Percentiles rank a stretch among this genome's conserved stretches.
Evolutionary conservation across 2,797 vertebrate genomes (phyloP).

Genomic region (Margarornis squamiger): DNA sequence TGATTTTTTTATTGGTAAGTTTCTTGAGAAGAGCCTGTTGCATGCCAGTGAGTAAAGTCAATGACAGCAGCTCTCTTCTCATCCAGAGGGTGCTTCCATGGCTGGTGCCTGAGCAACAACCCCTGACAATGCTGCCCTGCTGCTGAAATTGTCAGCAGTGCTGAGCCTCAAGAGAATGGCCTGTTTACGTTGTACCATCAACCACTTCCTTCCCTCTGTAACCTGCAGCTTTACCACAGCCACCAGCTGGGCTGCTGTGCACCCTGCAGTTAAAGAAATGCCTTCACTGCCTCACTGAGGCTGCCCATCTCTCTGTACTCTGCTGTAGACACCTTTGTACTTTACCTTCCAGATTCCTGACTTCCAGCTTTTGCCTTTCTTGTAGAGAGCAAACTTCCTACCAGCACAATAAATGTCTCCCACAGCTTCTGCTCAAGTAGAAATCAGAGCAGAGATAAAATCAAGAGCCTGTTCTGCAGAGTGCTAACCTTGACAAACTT

Average conservation of each 20-base stretch:
- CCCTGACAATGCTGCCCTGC: neutral
- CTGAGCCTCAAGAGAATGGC: neutral
- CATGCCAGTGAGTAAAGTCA: neutral
- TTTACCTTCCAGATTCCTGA: neutral
- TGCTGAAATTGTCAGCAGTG: neutral
- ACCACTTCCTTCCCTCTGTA: constrained; percentile 1
- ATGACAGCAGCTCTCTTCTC: neutral
- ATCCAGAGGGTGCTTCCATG: neutral
- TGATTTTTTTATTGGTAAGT: neutral
- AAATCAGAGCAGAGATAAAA: neutral
- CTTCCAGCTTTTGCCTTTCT: neutral
- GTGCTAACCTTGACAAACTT: neutral
- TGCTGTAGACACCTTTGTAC: accelerated
- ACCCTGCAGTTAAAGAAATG: neutral
- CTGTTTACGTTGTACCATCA: neutral
- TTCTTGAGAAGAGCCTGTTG: neutral
- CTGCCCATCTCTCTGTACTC: neutral
- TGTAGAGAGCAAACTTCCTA: neutral
- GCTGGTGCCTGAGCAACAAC: neutral
- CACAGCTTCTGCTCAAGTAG: neutral
- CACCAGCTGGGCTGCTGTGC: neutral
- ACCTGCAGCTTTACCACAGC: neutral
- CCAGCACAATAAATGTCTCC: neutral
- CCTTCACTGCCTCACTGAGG: neutral
- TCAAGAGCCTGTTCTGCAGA: neutral